Conservation (phyloP, 2,888 invertebrate genomes). For the Dorcus hopei region DNA sequence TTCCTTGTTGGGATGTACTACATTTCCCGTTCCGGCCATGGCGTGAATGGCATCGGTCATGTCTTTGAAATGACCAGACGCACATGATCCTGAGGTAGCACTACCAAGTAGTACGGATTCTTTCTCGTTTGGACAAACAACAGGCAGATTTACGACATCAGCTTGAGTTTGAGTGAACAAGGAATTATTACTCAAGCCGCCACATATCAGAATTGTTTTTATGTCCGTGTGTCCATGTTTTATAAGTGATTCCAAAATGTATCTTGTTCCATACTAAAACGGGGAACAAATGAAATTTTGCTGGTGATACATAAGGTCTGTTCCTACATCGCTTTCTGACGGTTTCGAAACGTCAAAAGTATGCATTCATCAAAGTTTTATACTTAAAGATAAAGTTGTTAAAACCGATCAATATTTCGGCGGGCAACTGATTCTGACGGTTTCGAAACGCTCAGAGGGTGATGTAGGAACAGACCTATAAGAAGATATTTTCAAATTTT, state of each 20-base stretch:
- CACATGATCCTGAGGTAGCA: slow-evolving; percentile 83
- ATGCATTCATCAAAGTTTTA: too few species aligned
- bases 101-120: slow-evolving; percentile 88
- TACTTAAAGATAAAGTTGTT: too few species aligned
- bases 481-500: too few species aligned
- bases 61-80: slow-evolving; percentile 65
- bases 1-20: slow-evolving; percentile 59
- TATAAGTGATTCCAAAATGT: slow-evolving; percentile 76
- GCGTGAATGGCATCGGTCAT: slow-evolving; percentile 58
- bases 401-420: too few species aligned
- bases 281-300: background rate
- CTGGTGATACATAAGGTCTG: too few species aligned
- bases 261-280: slow-evolving; percentile 85
- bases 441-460: too few species aligned
- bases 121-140: slow-evolving; percentile 72
- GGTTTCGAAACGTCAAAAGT: too few species aligned
- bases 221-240: slow-evolving; percentile 64
- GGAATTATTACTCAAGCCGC: slow-evolving; percentile 83
- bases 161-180: slow-evolving; percentile 86
- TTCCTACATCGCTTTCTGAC: too few species aligned
- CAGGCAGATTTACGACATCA: slow-evolving; percentile 77
- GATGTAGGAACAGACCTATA: too few species aligned
- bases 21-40: slow-evolving; percentile 77
- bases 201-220: slow-evolving; percentile 76
- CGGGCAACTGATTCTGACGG: too few species aligned